Base-by-base conservation (phyloP, 2,797 vertebrate species). In the Leuciscus waleckii region DNA sequence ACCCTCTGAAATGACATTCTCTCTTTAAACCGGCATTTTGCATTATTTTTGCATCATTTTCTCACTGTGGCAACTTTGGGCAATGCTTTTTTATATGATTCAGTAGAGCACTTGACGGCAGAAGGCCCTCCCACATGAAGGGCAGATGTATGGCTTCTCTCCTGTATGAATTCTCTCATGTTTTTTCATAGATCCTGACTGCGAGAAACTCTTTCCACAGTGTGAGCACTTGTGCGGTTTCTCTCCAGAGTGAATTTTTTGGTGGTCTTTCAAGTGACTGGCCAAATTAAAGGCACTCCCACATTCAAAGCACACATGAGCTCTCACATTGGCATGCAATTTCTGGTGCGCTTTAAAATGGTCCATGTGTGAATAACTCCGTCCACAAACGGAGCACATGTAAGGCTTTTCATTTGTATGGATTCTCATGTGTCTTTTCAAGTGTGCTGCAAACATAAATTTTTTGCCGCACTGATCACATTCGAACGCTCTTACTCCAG, bases 281-380 rank as follows among this genome's bases (percentile, higher is more conserved):
- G 39, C 37, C 26, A 79, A 46, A 63, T 79, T 79, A 32, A 79
- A 79, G 39, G 58, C 61, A 1, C 37, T 32, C n/a, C n/a, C 77
- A 65, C 77, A 79, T 26, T 46, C n/a, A 17, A 23, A 19, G 37
- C 76, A 78, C 35, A 61, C 13, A 61, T 77, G 54, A 8, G 75
- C 19, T n/a, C 75, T 35, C 10, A 77, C 23, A 61, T 77, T 61
- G 16, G n/a, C 58, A 43, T 79, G 76, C 16, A 63, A 17, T 79
- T 63, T 79, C 56, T 79, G 76, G 56, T 79, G 76, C 37, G 43
- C 76, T 79, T 63, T 79, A 43, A 79, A 79, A 63, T 79, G 37
- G 39, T 63, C 23, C n/a, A 79, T 61, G 5, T 2, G 8, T 43
- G 76, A 63, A 63, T 63, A 79, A 41, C 37, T 79, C 56, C 63